Percentiles rank a stretch among this genome's conserved stretches.
These are phyloP conservation scores for Ceratoteleas bidentatus DNA, from an alignment of 1,140 invertebrate species.

Conservation along the genomic window DNA sequence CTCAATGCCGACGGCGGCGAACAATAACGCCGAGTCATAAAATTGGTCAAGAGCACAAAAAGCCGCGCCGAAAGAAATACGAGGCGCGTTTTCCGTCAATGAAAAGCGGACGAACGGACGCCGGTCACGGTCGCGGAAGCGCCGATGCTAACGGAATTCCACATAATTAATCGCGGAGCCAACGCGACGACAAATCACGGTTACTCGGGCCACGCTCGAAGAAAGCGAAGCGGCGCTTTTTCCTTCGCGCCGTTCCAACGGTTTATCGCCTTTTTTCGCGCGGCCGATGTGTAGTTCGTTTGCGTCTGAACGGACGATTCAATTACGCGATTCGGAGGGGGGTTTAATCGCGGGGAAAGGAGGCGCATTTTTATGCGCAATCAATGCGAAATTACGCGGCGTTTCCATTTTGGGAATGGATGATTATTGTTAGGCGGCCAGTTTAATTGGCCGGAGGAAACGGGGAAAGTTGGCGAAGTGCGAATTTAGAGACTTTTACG, in stretches of 20 bases:
- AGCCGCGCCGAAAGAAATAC: not conserved
- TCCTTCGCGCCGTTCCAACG: slow-evolving; percentile 37
- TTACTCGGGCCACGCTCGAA: slow-evolving; percentile 14
- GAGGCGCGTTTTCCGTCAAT: slow-evolving; percentile 24
- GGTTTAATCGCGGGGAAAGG: slow-evolving; percentile 42
- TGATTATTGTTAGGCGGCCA: not conserved
- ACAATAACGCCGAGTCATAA: too few relatives aligned
- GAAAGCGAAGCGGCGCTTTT: slow-evolving; percentile 46
- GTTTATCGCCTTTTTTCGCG: slow-evolving; percentile 17
- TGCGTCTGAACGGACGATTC: slow-evolving; percentile 28
- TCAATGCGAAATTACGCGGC: slow-evolving; percentile 44
- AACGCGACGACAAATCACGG: slow-evolving; percentile 37
- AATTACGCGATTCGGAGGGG: slow-evolving; percentile 42
- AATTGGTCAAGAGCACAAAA: too few relatives aligned
- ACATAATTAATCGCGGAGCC: slow-evolving; percentile 41
- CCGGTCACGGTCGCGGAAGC: slow-evolving; percentile 24
- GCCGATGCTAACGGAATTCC: slow-evolving; percentile 28
- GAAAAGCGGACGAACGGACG: slow-evolving; percentile 20
- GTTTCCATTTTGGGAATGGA: not conserved
- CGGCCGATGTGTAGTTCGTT: slow-evolving; percentile 19
- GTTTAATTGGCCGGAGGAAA: not conserved
- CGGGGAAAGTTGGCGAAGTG: not conserved
- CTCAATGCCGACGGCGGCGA: too few relatives aligned
- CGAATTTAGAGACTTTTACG: not conserved
- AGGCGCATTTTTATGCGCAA: slow-evolving; percentile 52